Evolutionary conservation across 2,797 vertebrate species (phyloP).

Genomic region (Sebastes nivosus): DNA sequence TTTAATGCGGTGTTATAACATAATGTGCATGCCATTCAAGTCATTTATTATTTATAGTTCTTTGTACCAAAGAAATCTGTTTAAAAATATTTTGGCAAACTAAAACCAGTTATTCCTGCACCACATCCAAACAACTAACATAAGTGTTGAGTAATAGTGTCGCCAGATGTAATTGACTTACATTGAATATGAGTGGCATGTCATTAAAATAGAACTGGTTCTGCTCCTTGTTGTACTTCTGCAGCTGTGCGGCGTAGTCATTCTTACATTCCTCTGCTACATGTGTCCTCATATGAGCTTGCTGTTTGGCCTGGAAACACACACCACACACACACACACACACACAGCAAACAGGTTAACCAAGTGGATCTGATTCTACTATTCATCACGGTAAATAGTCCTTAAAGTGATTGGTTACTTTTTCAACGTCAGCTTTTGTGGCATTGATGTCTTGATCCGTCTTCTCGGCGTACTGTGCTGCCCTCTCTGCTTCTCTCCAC

Average conservation of each 20-base stretch:
- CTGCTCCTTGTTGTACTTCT: slow-evolving; percentile 91
- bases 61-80: background rate
- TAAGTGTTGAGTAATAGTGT: background rate
- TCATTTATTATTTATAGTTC: background rate
- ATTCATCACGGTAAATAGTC: background rate
- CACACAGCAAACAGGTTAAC: slow-evolving; percentile 19
- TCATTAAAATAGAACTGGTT: slow-evolving; percentile 89
- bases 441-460: slow-evolving; percentile 91
- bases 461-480: slow-evolving; percentile 86
- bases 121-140: background rate
- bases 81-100: background rate
- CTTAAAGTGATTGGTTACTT: slow-evolving; percentile 70
- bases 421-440: slow-evolving; percentile 92
- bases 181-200: slow-evolving; percentile 90
- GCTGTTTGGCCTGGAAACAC: slow-evolving; percentile 87
- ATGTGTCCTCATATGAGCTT: slow-evolving; percentile 88
- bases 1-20: too few relatives aligned
- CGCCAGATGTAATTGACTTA: slow-evolving; percentile 67
- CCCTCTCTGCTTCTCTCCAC: slow-evolving; percentile 90
- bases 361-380: background rate
- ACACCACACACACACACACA: slow-evolving; percentile 10
- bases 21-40: too few relatives aligned
- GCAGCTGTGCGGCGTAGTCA: slow-evolving; percentile 89
- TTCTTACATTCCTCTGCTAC: slow-evolving; percentile 92
- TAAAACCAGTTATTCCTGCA: background rate